Percentiles rank a stretch among this genome's conserved stretches.
Evolutionary conservation across 64 coral and sea anemone species (phyloP).

Genomic region (Cladopsammia gracilis): DNA sequence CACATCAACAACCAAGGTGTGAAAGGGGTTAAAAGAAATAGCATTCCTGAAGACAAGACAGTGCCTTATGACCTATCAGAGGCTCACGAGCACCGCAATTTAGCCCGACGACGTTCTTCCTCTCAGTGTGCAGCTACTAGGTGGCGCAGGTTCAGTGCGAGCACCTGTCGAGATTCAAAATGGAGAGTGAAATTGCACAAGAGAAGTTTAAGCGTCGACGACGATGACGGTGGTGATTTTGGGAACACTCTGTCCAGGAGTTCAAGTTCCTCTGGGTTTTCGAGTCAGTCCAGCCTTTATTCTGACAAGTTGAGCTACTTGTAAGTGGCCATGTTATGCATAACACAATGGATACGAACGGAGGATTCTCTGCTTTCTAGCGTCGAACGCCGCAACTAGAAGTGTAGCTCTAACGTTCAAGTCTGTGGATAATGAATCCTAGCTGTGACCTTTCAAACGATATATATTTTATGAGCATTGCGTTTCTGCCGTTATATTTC

Average conservation of each 20-base stretch:
- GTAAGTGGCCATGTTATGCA: no score
- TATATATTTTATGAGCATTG: no score
- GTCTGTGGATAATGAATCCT: no score
- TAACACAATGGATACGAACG: no score
- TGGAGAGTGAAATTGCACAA: neutral
- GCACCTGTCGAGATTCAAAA: neutral
- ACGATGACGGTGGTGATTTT: neutral
- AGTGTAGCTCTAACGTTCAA: no score
- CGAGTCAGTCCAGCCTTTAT: neutral
- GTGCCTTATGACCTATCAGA: neutral
- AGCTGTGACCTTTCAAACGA: no score
- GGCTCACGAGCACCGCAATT: neutral
- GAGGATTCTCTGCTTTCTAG: no score
- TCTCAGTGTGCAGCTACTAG: neutral
- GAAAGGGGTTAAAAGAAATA: neutral
- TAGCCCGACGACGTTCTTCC: neutral
- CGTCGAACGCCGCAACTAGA: no score
- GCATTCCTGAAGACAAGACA: neutral
- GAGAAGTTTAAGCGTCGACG: constrained; percentile 22
- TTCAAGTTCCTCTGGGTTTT: neutral
- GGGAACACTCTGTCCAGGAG: neutral
- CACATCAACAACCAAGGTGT: neutral
- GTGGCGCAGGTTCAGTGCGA: no score
- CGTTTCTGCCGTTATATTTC: no score
- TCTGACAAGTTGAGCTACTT: neutral